A percentile compares a stretch with the other conserved stretches of the same genome.
These are phyloP conservation scores for Diplazon laetatorius DNA, from an alignment of 2,888 invertebrate genomes.

Conservation along the genomic window DNA sequence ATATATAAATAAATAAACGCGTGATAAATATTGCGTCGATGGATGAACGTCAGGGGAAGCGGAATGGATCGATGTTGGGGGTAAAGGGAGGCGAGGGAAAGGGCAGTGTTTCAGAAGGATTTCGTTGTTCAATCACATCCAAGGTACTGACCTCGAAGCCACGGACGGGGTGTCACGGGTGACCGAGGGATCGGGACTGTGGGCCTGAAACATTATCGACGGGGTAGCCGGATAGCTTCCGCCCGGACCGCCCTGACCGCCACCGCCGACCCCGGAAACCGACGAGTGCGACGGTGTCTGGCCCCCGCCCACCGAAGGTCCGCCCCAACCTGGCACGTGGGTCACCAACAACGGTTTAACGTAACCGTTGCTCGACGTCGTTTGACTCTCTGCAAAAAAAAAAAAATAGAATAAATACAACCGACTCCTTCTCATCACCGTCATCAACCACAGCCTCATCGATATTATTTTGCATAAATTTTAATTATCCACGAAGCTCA, in stretches of 20 bases:
- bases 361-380: slow-evolving; percentile 90
- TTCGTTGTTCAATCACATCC: slow-evolving; percentile 74
- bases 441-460: neutral
- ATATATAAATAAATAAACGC: too few species aligned
- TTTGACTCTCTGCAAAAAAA: slow-evolving; percentile 83
- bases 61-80: neutral
- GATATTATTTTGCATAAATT: too few species aligned
- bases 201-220: slow-evolving; percentile 85
- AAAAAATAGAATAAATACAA: neutral
- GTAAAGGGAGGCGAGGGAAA: slow-evolving; percentile 17
- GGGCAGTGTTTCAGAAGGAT: slow-evolving; percentile 18
- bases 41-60: neutral
- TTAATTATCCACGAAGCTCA: too few species aligned
- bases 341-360: slow-evolving; percentile 93
- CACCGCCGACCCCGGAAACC: slow-evolving; percentile 82
- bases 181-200: slow-evolving; percentile 87
- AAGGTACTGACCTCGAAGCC: slow-evolving; percentile 87
- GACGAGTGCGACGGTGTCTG: slow-evolving; percentile 80
- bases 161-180: slow-evolving; percentile 90
- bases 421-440: neutral
- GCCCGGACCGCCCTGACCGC: slow-evolving; percentile 81
- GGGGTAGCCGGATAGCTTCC: slow-evolving; percentile 87
- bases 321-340: slow-evolving; percentile 89
- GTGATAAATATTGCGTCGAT: slow-evolving; percentile 18
- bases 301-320: slow-evolving; percentile 81